Evolutionary conservation across 1,140 invertebrate species (phyloP).

Genomic region (Lucilia cuprina): DNA sequence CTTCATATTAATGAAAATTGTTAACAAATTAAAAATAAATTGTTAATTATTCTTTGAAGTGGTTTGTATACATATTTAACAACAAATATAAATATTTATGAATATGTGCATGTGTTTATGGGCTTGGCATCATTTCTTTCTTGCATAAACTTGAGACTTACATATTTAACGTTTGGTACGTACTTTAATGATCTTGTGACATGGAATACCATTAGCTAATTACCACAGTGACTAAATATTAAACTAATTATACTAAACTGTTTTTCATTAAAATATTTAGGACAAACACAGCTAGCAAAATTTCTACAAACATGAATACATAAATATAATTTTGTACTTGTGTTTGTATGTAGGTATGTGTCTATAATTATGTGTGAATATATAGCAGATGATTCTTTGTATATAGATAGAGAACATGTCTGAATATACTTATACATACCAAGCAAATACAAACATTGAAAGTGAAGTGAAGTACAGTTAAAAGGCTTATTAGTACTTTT

Average conservation of each 20-base stretch:
- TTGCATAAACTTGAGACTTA: no score
- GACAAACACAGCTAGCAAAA: neutral
- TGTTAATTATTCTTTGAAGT: no score
- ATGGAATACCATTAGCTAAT: slow-evolving; percentile 3
- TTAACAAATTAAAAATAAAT: no score
- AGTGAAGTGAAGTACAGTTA: no score
- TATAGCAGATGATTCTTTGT: neutral
- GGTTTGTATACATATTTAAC: no score
- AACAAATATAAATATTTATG: no score
- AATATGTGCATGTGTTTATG: no score
- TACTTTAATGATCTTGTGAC: neutral
- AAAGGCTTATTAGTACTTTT: no score
- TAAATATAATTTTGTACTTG: neutral
- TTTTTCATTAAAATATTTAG: slow-evolving; percentile 16
- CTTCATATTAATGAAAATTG: no score
- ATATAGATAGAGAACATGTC: neutral
- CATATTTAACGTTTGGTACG: neutral
- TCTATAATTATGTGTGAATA: neutral
- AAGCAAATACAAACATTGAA: no score
- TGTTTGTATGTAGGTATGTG: neutral
- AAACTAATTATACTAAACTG: slow-evolving; percentile 8
- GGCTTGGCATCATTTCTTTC: no score
- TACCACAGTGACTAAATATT: slow-evolving; percentile 14
- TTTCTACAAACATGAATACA: neutral
- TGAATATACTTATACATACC: no score